These are phyloP conservation scores for Columba guinea DNA, from an alignment of 2,797 vertebrate genomes.

Conservation along the genomic window DNA sequence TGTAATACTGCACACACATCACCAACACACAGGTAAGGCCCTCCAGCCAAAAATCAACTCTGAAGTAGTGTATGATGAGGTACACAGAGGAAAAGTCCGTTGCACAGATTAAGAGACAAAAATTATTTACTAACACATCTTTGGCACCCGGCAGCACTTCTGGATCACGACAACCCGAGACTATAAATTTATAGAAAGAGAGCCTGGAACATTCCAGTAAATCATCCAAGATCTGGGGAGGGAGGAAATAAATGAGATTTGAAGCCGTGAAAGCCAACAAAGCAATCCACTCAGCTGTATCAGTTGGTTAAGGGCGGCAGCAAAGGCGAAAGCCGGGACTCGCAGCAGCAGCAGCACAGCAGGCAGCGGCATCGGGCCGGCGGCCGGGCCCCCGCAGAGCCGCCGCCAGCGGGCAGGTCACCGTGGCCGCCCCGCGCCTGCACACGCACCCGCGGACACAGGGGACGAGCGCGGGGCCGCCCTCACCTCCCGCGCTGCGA, in stretches of 20 bases:
- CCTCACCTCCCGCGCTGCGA: neutral
- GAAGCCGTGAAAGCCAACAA: neutral
- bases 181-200: fast-evolving
- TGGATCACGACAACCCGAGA: neutral
- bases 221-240: neutral
- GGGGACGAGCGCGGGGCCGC: neutral
- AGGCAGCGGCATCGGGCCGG: no score
- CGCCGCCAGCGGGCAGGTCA: no score
- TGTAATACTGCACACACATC: neutral
- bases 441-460: neutral
- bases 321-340: neutral
- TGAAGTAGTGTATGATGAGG: fast-evolving
- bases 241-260: neutral
- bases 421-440: neutral
- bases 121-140: neutral
- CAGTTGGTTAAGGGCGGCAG: neutral
- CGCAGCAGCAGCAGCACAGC: no score
- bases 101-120: neutral
- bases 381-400: neutral
- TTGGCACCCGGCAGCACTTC: neutral
- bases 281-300: fast-evolving
- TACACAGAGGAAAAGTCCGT: neutral
- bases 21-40: neutral
- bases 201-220: conserved; percentile 48
- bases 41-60: neutral